Percentiles rank a stretch among this genome's conserved stretches.
These are phyloP conservation scores for Tarsius wallacei DNA, from an alignment of 2,797 vertebrate genomes.

Conservation along the genomic window DNA sequence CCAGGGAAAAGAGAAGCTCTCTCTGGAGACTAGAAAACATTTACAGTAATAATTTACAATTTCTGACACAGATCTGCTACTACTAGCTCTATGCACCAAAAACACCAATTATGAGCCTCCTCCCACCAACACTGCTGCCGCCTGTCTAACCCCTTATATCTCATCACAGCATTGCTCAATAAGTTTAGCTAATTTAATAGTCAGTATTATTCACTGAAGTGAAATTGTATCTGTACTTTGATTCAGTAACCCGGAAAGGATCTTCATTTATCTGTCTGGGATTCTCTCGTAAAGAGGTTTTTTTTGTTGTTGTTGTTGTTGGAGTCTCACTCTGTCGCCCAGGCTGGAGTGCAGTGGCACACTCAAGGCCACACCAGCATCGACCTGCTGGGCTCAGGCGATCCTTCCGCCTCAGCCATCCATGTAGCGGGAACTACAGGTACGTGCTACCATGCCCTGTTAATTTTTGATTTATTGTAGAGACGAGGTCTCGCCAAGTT, in stretches of 20 bases:
- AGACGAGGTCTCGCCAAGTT: no score
- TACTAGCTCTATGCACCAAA: constrained; percentile 84
- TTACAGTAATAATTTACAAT: constrained; percentile 88
- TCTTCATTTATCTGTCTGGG: constrained; percentile 60
- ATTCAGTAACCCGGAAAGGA: constrained; percentile 69
- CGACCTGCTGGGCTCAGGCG: no score
- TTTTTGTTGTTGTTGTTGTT: no score
- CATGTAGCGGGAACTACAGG: no score
- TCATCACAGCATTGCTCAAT: constrained; percentile 81
- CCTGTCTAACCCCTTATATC: constrained; percentile 72
- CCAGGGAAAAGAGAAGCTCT: constrained; percentile 80
- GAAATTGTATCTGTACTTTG: constrained; percentile 73
- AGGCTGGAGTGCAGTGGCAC: no score
- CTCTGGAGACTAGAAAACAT: constrained; percentile 87
- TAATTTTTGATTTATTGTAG: no score
- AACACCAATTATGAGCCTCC: constrained; percentile 84
- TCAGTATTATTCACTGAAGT: constrained; percentile 71
- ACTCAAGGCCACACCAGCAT: no score
- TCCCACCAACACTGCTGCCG: background rate
- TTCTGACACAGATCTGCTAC: constrained; percentile 83
- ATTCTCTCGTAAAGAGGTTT: background rate
- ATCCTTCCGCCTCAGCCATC: no score
- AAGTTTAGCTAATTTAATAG: constrained; percentile 80
- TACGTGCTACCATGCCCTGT: no score
- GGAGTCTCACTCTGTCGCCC: no score